Evolutionary conservation across 2,888 invertebrate genomes (phyloP).

Genomic region (Reticulitermes lucifugus): DNA sequence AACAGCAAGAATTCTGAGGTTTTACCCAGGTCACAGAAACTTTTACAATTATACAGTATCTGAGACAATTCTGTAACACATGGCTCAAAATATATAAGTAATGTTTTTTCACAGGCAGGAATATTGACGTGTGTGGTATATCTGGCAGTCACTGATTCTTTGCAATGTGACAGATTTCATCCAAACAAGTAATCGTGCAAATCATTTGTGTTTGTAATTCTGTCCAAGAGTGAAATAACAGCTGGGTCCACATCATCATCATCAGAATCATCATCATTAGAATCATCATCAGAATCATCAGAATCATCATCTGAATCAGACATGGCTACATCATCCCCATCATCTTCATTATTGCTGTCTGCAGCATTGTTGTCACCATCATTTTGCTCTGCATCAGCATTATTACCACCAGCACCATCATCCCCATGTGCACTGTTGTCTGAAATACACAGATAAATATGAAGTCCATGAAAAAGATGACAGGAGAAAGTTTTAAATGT

Average conservation of each 20-base stretch:
- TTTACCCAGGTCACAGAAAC: neutral
- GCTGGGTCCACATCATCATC: neutral
- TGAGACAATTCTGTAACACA: neutral
- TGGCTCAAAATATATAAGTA: neutral
- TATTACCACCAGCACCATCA: neutral
- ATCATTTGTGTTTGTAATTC: neutral
- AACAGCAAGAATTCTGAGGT: neutral
- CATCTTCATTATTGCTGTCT: conserved; percentile 31
- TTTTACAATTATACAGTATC: neutral
- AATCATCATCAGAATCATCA: neutral
- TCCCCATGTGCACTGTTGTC: neutral
- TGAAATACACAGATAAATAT: neutral
- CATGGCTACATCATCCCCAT: neutral
- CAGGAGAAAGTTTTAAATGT: neutral
- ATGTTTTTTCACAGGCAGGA: neutral
- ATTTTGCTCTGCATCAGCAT: neutral
- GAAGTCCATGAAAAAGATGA: neutral
- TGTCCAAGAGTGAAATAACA: conserved; percentile 9
- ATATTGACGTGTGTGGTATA: neutral
- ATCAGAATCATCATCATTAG: neutral
- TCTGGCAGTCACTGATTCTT: neutral
- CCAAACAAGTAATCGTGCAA: neutral
- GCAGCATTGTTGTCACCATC: conserved; percentile 3
- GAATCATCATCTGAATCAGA: neutral
- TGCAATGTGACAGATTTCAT: neutral